Evolutionary conservation across 2,797 vertebrate species (phyloP).

Genomic region (Halcyon smyrnensis): DNA sequence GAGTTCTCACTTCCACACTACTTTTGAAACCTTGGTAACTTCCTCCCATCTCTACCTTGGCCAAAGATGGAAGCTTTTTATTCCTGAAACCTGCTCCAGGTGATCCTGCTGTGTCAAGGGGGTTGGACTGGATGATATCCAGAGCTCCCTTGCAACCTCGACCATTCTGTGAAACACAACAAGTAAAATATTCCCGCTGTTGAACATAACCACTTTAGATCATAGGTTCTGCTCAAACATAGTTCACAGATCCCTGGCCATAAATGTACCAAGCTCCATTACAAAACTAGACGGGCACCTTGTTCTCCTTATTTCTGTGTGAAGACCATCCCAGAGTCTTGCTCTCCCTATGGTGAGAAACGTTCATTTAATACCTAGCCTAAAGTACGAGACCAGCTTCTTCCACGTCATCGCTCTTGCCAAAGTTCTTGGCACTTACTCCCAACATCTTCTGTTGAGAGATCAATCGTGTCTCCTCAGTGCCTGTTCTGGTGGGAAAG

Average conservation of each 20-base stretch:
- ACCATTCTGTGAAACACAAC: neutral
- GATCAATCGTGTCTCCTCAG: neutral
- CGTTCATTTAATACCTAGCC: neutral
- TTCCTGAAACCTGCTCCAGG: neutral
- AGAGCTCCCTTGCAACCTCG: too few relatives aligned
- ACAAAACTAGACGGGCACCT: neutral
- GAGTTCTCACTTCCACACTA: neutral
- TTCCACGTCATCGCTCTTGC: neutral
- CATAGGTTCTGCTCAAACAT: neutral
- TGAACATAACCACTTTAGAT: neutral
- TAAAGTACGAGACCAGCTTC: neutral
- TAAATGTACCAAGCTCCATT: neutral
- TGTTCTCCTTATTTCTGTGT: neutral
- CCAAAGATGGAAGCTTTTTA: neutral
- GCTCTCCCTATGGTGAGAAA: neutral
- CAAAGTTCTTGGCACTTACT: neutral
- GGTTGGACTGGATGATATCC: too few relatives aligned
- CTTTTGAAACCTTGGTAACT: neutral
- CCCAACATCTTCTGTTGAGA: fast-evolving
- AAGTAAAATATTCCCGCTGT: neutral
- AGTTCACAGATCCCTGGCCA: neutral
- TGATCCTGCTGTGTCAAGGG: too few relatives aligned
- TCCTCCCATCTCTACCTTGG: neutral
- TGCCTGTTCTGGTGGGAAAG: neutral
- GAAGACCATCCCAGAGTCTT: neutral